A percentile compares a stretch with the other conserved stretches of the same genome.
phyloP scores from a whole-genome alignment of 2,113 vertebrate species.

The Cyprinodon variegatus region DNA sequence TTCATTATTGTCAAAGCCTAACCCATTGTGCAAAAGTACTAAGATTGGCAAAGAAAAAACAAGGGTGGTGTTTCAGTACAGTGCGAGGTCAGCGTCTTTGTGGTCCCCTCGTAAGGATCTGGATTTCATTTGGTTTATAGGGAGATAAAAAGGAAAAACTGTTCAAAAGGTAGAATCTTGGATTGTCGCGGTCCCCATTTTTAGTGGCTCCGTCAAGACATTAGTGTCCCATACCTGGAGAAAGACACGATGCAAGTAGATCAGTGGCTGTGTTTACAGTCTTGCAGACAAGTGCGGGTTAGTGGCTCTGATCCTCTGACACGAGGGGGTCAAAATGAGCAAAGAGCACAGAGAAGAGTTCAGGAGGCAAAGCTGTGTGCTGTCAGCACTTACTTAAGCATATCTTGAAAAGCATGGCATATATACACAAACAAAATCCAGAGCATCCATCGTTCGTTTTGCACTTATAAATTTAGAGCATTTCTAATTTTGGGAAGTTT shows the following conservation, averaged over 20 bases:
- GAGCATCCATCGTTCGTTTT: not conserved
- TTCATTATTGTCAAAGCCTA: constrained; percentile 73
- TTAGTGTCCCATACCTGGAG: constrained; percentile 80
- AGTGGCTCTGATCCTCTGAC: not conserved
- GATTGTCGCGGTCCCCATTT: constrained; percentile 83
- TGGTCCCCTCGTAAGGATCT: constrained; percentile 41
- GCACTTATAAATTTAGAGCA: too few relatives aligned
- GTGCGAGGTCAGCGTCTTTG: constrained; percentile 80
- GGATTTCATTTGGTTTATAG: constrained; percentile 80
- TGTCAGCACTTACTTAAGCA: not conserved
- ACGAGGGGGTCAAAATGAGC: not conserved
- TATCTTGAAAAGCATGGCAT: not conserved
- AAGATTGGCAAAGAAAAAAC: constrained; percentile 79
- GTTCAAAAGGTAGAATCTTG: constrained; percentile 83
- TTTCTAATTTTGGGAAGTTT: too few relatives aligned
- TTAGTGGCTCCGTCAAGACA: constrained; percentile 73
- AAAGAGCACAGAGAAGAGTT: constrained; percentile 3
- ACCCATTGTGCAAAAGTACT: constrained; percentile 86
- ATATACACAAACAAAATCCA: not conserved
- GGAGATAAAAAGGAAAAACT: constrained; percentile 50
- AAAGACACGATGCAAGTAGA: constrained; percentile 27
- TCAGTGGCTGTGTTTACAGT: constrained; percentile 1
- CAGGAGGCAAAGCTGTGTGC: not conserved
- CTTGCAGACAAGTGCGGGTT: constrained; percentile 19
- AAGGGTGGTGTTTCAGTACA: constrained; percentile 82